Evolutionary conservation across 2,888 invertebrate species (phyloP), one percentile per base, ranked within the genome.

Genomic region (Lasiommata megera): DNA sequence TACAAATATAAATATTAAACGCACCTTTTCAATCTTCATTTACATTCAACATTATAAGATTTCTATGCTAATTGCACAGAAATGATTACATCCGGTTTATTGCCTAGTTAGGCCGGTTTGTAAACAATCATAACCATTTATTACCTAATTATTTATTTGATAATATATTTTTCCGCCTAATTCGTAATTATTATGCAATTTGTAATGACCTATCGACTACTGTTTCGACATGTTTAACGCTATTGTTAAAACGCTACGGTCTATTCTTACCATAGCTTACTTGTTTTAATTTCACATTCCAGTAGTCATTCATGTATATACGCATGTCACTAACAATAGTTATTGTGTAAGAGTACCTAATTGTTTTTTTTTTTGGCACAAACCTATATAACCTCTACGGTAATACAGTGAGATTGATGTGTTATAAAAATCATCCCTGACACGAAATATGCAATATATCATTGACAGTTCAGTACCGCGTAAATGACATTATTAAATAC

Each of bases 221-320:
- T 48, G 50, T 66, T 66, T 64, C 61, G 48, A 60, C 61, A 64
- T 46, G 54, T 61, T 62, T 64, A 61, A 57, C 56, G 58, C 62
- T 47, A 64, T 66, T 66, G 64, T 66, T 64, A 17, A 52, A 52
- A 18, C 47, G n/a, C 18, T 31, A 43, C 31, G 48, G 29, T 40
- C 31, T 8, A 53, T 47, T 17, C 46, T 17, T 28, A 16, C 23
- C 47, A 52, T 41, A 58, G 36, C 52, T 41, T 37, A 52, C 40
- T 28, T 12, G 52, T 52, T 52, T 52, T 31, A 41, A 52, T 52
- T 52, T 52, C 41, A 52, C 52, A 52, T 52, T 52, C 41, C 41
- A 52, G 17, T 52, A 41, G 18, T 37, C 5, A 37, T 12, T 37
- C 5, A 37, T 12, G 41, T 18, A 16, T 28, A 38, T 50, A 38